These are phyloP conservation scores for Phalacrocorax carbo DNA, from an alignment of 2,113 vertebrate species.

Conservation along the genomic window DNA sequence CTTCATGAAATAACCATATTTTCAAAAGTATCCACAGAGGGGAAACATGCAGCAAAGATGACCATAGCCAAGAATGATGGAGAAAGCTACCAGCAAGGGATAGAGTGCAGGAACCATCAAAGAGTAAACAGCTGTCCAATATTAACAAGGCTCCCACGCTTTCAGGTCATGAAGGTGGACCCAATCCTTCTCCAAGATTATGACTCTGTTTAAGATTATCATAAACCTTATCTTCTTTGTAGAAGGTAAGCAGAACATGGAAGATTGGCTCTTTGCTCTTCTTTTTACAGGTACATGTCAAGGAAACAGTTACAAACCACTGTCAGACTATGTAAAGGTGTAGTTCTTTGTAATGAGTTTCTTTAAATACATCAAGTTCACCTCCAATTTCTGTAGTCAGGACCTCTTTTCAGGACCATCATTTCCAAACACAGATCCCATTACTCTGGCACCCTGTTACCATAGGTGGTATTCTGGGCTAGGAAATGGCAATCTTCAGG, in stretches of 20 bases:
- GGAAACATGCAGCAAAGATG: background rate
- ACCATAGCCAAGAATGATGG: background rate
- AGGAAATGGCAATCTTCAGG: background rate
- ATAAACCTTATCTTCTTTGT: background rate
- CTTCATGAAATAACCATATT: background rate
- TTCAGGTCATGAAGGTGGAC: background rate
- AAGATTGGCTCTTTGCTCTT: background rate
- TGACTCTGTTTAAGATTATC: background rate
- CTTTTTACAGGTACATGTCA: accelerated
- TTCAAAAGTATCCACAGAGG: background rate
- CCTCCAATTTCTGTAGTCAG: background rate
- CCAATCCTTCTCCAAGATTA: background rate
- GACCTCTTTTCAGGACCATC: background rate
- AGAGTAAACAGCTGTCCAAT: background rate
- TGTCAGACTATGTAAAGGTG: background rate
- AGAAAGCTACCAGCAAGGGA: background rate
- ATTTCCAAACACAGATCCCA: background rate
- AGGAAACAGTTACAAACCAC: background rate
- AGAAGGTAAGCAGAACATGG: background rate
- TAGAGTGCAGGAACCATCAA: background rate
- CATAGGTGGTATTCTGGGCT: background rate
- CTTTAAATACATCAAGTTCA: background rate
- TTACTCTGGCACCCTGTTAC: background rate
- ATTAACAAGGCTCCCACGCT: background rate
- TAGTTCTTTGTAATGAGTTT: background rate